Evolutionary conservation across 2,888 invertebrate genomes (phyloP).

Genomic region (Mythimna loreyi): DNA sequence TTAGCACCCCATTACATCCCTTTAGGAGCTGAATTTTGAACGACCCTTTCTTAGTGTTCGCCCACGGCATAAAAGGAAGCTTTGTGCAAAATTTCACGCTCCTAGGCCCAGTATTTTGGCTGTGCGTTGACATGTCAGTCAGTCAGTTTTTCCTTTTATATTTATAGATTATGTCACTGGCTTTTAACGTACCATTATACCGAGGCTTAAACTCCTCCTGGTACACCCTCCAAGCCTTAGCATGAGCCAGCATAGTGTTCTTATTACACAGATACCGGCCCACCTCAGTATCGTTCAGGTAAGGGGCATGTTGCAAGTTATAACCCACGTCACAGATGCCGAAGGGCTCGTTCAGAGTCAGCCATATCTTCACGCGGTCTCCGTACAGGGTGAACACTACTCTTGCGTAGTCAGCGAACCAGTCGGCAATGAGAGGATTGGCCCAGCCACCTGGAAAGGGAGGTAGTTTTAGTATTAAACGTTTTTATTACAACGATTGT

Average conservation of each 20-base stretch:
- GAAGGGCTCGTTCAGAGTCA: slow-evolving; percentile 93
- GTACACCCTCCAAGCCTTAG: slow-evolving; percentile 89
- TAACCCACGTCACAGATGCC: slow-evolving; percentile 81
- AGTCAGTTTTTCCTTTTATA: too few species aligned
- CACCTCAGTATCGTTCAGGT: slow-evolving; percentile 73
- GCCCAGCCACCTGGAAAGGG: slow-evolving; percentile 91
- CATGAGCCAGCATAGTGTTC: slow-evolving; percentile 91
- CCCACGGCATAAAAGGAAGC: too few species aligned
- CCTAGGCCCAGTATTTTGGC: too few species aligned
- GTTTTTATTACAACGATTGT: too few species aligned
- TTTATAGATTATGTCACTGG: too few species aligned
- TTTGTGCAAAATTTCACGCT: too few species aligned
- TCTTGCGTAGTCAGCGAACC: slow-evolving; percentile 92
- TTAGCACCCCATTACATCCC: too few species aligned
- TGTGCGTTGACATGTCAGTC: too few species aligned
- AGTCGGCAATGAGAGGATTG: slow-evolving; percentile 90
- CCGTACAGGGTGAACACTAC: slow-evolving; percentile 90
- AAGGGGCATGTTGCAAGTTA: slow-evolving; percentile 79
- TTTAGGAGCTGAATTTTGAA: too few species aligned
- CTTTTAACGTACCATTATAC: slow-evolving; percentile 83
- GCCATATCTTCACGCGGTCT: slow-evolving; percentile 92
- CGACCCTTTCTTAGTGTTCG: too few species aligned
- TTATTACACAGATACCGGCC: slow-evolving; percentile 90
- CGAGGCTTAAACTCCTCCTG: slow-evolving; percentile 85
- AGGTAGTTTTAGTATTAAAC: too few species aligned